These are phyloP conservation scores for Pagrus major DNA, from an alignment of 2,113 vertebrate genomes.

Conservation along the genomic window DNA sequence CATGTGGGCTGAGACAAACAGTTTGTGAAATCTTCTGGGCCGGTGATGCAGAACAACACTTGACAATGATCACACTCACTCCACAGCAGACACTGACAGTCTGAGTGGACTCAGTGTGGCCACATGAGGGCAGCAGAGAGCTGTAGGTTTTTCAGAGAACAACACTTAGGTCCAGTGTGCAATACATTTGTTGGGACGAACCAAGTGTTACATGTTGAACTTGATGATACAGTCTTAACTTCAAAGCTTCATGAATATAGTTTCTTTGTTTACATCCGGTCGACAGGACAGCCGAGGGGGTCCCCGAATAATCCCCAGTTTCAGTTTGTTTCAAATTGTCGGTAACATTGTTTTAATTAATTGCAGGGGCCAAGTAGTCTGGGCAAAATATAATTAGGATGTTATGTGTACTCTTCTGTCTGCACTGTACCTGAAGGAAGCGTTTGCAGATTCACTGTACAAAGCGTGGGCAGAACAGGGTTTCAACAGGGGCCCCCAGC, in stretches of 20 bases:
- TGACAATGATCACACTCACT: not conserved
- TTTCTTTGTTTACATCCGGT: slow-evolving; percentile 8
- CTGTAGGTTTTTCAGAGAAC: slow-evolving; percentile 15
- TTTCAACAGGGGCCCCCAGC: not conserved
- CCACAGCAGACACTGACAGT: not conserved
- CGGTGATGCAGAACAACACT: not conserved
- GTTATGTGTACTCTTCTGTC: not conserved
- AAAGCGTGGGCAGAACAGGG: not conserved
- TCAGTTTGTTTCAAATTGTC: slow-evolving; percentile 10
- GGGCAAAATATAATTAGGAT: not conserved
- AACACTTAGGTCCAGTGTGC: not conserved
- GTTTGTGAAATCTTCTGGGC: not conserved
- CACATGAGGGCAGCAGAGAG: slow-evolving; percentile 70
- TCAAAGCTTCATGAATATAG: not conserved
- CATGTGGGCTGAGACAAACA: not conserved
- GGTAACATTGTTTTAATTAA: slow-evolving; percentile 18
- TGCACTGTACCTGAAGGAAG: not conserved
- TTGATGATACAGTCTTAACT: not conserved
- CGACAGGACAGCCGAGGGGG: not conserved
- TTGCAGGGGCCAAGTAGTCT: not conserved
- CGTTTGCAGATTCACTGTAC: not conserved
- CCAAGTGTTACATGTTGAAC: not conserved
- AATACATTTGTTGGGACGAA: not conserved
- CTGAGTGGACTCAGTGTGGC: not conserved
- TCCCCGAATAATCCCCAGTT: not conserved